A percentile compares a stretch with the other conserved stretches of the same genome.
These are phyloP conservation scores for Selene dorsalis DNA, from an alignment of 2,797 vertebrate genomes.

Conservation along the genomic window DNA sequence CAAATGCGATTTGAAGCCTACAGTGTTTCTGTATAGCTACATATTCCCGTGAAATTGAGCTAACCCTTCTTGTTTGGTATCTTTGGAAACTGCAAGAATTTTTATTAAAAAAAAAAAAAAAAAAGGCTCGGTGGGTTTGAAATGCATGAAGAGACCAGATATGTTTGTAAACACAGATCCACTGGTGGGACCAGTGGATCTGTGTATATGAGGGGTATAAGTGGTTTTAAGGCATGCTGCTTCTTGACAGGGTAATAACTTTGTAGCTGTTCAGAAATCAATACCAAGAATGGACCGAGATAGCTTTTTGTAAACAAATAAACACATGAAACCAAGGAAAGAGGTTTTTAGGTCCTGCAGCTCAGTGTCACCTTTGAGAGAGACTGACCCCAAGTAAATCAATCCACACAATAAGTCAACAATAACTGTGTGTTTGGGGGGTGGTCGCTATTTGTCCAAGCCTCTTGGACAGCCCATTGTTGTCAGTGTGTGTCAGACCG, in stretches of 20 bases:
- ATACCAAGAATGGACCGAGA: background rate
- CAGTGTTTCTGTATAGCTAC: background rate
- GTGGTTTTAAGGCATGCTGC: background rate
- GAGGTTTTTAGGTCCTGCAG: background rate
- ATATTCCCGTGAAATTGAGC: background rate
- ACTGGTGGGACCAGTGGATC: background rate
- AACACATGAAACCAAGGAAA: conserved; percentile 1
- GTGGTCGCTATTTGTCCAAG: conserved; percentile 41
- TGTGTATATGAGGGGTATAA: too few species aligned
- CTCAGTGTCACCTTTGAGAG: conserved; percentile 51
- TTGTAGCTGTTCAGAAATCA: background rate
- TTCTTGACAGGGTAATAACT: conserved; percentile 7
- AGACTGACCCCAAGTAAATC: conserved; percentile 65
- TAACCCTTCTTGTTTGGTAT: background rate
- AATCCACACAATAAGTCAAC: conserved; percentile 72
- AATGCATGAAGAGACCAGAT: background rate
- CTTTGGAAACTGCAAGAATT: background rate
- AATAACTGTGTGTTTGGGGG: conserved; percentile 41
- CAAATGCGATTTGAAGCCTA: background rate
- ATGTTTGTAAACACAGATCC: background rate
- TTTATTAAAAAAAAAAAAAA: conserved; percentile 2
- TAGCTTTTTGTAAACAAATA: conserved; percentile 21
- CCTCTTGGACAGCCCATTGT: conserved; percentile 65
- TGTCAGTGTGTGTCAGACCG: conserved; percentile 52
- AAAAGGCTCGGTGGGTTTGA: background rate